Conservation (phyloP, 2,797 vertebrate species). For the Notolepis coatsorum region DNA sequence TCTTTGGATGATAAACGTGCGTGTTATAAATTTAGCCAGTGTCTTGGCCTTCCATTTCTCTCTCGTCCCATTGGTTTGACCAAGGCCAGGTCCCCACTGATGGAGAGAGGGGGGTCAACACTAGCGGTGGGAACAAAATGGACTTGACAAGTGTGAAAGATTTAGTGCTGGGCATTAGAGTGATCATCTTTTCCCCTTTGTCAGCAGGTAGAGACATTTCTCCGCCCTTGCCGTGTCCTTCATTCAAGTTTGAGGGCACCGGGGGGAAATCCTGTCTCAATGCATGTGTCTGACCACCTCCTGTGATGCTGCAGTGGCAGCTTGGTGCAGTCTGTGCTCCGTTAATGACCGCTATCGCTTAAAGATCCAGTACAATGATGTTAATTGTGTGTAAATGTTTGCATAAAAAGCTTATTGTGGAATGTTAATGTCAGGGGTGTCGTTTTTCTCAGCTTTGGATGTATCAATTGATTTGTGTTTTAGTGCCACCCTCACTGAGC, state of each 20-base stretch:
- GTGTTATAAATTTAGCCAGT: conserved; percentile 71
- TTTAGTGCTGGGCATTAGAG: conserved; percentile 79
- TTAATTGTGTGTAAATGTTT: too few relatives aligned
- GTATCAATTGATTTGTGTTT: too few relatives aligned
- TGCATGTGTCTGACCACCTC: conserved; percentile 33
- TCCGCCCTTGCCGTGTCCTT: conserved; percentile 73
- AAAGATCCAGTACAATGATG: too few relatives aligned
- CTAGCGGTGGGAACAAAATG: conserved; percentile 74
- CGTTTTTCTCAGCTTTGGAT: too few relatives aligned
- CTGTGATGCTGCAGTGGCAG: conserved; percentile 42
- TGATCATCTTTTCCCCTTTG: conserved; percentile 80
- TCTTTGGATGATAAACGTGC: conserved; percentile 54
- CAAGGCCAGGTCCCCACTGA: conserved; percentile 70
- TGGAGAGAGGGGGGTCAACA: conserved; percentile 69
- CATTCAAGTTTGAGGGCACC: conserved; percentile 61
- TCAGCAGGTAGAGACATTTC: conserved; percentile 75
- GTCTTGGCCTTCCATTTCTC: conserved; percentile 58
- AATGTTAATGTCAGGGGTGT: too few relatives aligned
- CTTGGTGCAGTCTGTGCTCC: conserved; percentile 21
- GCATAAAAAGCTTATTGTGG: too few relatives aligned
- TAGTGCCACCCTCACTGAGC: too few relatives aligned
- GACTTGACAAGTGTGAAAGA: conserved; percentile 83
- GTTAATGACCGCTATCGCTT: conserved; percentile 58
- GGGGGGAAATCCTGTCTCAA: conserved; percentile 57
- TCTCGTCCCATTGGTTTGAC: conserved; percentile 26